Conservation (phyloP, 2,797 vertebrate genomes). For the Oreortyx pictus region DNA sequence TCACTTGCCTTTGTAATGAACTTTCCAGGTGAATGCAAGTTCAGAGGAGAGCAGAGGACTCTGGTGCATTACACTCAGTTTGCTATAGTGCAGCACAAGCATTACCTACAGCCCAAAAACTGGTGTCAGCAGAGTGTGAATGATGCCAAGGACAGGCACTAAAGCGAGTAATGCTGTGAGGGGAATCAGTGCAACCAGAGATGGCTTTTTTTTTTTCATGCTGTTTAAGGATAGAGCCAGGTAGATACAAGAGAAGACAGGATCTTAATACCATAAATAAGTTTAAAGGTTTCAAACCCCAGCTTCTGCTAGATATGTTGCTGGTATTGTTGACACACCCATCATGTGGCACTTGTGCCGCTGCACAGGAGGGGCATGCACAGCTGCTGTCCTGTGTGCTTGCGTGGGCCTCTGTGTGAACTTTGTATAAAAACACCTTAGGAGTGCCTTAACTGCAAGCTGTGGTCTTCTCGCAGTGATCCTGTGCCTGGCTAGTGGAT, state of each 20-base stretch:
- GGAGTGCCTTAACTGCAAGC: background rate
- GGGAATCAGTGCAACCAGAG: background rate
- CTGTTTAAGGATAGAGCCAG: background rate
- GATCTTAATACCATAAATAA: background rate
- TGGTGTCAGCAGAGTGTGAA: slow-evolving; percentile 25
- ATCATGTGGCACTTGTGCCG: background rate
- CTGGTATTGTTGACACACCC: background rate
- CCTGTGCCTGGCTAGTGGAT: background rate
- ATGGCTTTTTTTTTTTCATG: background rate
- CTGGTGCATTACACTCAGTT: background rate
- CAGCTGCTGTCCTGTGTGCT: background rate
- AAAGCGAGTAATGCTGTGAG: slow-evolving; percentile 36
- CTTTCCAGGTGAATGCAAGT: slow-evolving; percentile 39
- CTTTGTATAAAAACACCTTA: background rate
- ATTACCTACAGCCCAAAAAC: background rate
- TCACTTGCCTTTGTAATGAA: slow-evolving; percentile 41
- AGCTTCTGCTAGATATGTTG: background rate
- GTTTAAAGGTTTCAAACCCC: background rate
- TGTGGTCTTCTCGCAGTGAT: background rate
- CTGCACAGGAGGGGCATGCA: background rate
- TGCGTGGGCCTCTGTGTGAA: background rate
- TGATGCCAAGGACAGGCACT: slow-evolving; percentile 19
- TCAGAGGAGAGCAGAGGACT: slow-evolving; percentile 3
- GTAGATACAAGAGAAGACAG: background rate
- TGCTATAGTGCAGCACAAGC: slow-evolving; percentile 19